A percentile compares a stretch with the other conserved stretches of the same genome.
phyloP scores from a whole-genome alignment of 35 echinoderm and acorn worm species.

The Hemicentrotus pulcherrimus region DNA sequence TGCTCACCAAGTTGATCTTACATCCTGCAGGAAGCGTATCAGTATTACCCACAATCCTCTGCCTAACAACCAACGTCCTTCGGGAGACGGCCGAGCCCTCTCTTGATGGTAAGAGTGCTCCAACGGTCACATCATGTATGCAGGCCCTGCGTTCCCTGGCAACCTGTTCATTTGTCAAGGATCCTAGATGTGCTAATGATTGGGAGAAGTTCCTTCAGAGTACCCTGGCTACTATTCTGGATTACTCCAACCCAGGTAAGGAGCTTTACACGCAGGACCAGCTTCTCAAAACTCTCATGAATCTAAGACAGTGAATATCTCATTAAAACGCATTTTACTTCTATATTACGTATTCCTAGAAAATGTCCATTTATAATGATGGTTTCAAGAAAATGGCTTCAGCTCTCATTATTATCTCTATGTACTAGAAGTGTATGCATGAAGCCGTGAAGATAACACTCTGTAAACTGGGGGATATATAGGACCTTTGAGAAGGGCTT shows the following conservation, averaged over 20 bases:
- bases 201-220: slow-evolving; percentile 90
- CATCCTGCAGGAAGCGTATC: slow-evolving; percentile 79
- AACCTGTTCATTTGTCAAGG: slow-evolving; percentile 67
- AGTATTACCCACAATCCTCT: slow-evolving; percentile 94
- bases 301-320: too few relatives aligned
- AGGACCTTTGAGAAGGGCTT: too few relatives aligned
- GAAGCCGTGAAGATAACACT: too few relatives aligned
- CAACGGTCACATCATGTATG: slow-evolving; percentile 76
- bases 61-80: slow-evolving; percentile 93
- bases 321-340: too few relatives aligned
- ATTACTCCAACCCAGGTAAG: slow-evolving; percentile 81
- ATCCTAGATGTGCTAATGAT: slow-evolving; percentile 73
- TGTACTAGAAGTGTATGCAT: too few relatives aligned
- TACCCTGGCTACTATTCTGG: slow-evolving; percentile 86
- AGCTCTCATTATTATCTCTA: too few relatives aligned
- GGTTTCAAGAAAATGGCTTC: too few relatives aligned
- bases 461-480: too few relatives aligned
- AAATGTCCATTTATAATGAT: too few relatives aligned
- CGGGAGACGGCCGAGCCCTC: slow-evolving; percentile 85
- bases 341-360: too few relatives aligned
- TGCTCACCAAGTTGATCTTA: background rate
- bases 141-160: slow-evolving; percentile 79
- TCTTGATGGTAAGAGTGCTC: slow-evolving; percentile 71
- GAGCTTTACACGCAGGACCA: too few relatives aligned
- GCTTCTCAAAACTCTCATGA: too few relatives aligned